phyloP scores from a whole-genome alignment of 1,140 invertebrate genomes.

The Sitobion miscanthi region DNA sequence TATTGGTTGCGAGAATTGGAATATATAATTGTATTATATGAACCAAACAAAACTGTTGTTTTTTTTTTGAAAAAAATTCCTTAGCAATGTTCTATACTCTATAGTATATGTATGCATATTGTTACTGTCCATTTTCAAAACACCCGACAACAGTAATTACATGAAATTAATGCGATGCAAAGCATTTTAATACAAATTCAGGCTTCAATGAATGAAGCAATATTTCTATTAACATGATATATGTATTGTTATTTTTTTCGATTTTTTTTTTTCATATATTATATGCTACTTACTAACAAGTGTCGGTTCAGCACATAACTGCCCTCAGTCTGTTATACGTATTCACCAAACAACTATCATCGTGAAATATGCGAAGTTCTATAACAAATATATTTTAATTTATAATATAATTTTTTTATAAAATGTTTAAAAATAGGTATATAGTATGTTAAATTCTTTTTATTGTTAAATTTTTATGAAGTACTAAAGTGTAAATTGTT shows the following conservation, averaged over 20 bases:
- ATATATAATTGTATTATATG: neutral
- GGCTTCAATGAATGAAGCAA: constrained; percentile 50
- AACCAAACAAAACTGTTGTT: neutral
- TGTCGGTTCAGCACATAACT: constrained; percentile 38
- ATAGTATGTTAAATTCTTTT: neutral
- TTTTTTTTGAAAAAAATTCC: neutral
- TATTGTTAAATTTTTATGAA: neutral
- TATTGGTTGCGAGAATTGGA: neutral
- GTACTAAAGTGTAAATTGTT: neutral
- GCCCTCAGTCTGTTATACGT: constrained; percentile 18
- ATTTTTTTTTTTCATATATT: neutral
- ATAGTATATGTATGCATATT: neutral
- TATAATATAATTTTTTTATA: neutral
- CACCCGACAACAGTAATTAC: neutral
- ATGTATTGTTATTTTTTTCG: constrained; percentile 25
- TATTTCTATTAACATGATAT: constrained; percentile 41
- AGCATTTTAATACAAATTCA: constrained; percentile 16
- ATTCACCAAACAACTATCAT: constrained; percentile 7
- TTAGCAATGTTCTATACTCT: neutral
- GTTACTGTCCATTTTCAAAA: neutral
- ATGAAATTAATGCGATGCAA: constrained; percentile 29
- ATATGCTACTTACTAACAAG: neutral
- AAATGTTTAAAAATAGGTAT: neutral
- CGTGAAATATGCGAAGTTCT: neutral
- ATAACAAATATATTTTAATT: neutral